Evolutionary conservation across 2,113 vertebrate species (phyloP).

Genomic region (Paramormyrops kingsleyae): DNA sequence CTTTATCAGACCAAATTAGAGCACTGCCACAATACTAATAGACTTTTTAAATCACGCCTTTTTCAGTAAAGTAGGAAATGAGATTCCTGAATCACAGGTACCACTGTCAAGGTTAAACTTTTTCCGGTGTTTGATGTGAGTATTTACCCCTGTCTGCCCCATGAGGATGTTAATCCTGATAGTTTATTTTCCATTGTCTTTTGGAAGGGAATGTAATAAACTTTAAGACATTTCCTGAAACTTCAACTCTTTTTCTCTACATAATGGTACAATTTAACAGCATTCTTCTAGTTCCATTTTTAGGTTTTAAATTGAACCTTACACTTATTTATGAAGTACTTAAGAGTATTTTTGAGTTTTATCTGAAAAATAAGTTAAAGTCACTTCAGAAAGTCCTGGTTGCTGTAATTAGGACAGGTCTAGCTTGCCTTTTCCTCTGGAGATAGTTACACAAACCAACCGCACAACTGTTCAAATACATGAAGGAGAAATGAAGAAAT

Average conservation of each 20-base stretch:
- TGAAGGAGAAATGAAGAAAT: not conserved
- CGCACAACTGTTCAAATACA: not conserved
- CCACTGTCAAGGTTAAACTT: constrained; percentile 9
- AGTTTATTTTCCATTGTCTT: not conserved
- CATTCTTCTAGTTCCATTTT: not conserved
- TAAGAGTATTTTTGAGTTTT: not conserved
- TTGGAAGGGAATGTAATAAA: not conserved
- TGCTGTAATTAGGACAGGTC: not conserved
- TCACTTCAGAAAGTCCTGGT: not conserved
- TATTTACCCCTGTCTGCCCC: not conserved
- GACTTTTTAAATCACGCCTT: not conserved
- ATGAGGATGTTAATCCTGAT: not conserved
- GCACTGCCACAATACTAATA: not conserved
- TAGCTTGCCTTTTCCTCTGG: not conserved
- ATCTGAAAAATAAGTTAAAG: not conserved
- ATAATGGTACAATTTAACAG: not conserved
- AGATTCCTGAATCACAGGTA: not conserved
- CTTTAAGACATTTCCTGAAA: not conserved
- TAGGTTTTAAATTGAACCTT: not conserved
- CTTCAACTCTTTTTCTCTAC: not conserved
- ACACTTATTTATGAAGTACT: not conserved
- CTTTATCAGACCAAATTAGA: constrained; percentile 4
- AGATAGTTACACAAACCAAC: not conserved
- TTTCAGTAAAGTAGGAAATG: not conserved
- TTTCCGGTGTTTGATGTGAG: not conserved